These are phyloP conservation scores for Synaphobranchus kaupii DNA, from an alignment of 2,797 vertebrate genomes.

Conservation along the genomic window DNA sequence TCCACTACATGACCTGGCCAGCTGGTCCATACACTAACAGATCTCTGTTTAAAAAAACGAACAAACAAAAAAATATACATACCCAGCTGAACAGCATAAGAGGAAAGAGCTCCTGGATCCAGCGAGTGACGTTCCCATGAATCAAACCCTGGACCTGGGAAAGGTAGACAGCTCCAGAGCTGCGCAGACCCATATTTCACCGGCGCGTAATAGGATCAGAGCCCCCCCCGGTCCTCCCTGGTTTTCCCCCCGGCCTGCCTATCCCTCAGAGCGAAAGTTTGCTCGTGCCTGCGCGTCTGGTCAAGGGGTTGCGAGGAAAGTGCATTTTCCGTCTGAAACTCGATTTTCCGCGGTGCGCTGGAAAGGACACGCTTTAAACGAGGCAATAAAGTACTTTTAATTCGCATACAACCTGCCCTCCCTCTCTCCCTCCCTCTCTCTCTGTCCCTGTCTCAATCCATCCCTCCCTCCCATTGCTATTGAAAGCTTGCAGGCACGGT, in stretches of 20 bases:
- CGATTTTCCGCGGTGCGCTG: slow-evolving; percentile 76
- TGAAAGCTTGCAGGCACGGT: slow-evolving; percentile 39
- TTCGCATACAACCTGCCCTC: slow-evolving; percentile 66
- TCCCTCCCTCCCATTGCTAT: slow-evolving; percentile 19
- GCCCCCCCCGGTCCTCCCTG: slow-evolving; percentile 74
- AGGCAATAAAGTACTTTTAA: slow-evolving; percentile 70
- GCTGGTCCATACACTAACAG: neutral
- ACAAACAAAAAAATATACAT: neutral
- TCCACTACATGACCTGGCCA: too few species aligned
- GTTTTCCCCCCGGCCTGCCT: slow-evolving; percentile 61
- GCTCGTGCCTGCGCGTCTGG: slow-evolving; percentile 49
- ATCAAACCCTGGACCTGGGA: slow-evolving; percentile 66
- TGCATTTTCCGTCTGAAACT: slow-evolving; percentile 74
- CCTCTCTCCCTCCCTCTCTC: neutral
- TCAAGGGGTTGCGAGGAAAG: slow-evolving; percentile 61
- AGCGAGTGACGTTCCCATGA: slow-evolving; percentile 51
- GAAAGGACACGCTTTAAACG: slow-evolving; percentile 69
- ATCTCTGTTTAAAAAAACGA: neutral
- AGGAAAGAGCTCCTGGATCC: slow-evolving; percentile 29
- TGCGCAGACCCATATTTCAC: slow-evolving; percentile 75
- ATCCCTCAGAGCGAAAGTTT: slow-evolving; percentile 76
- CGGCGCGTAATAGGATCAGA: slow-evolving; percentile 77
- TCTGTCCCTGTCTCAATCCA: neutral
- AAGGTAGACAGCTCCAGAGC: slow-evolving; percentile 77
- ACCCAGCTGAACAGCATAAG: slow-evolving; percentile 35